These are phyloP conservation scores for Sminthopsis crassicaudata DNA, from an alignment of 2,113 vertebrate species.

Conservation along the genomic window DNA sequence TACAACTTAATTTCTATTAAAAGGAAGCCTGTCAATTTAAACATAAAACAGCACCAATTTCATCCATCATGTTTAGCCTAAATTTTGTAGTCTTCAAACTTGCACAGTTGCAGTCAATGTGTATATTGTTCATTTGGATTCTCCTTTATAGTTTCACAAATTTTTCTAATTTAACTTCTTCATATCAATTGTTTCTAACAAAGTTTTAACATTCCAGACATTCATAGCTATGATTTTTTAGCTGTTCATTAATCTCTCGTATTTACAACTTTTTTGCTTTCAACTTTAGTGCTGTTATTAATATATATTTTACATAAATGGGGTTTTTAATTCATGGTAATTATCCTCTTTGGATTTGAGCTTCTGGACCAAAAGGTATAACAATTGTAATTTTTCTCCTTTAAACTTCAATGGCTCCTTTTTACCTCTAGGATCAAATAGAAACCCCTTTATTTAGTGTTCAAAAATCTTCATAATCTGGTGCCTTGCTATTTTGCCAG, in stretches of 20 bases:
- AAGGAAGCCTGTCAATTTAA: not conserved
- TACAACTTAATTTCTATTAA: not conserved
- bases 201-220: not conserved
- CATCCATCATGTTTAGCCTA: not conserved
- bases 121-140: not conserved
- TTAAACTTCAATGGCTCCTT: not conserved
- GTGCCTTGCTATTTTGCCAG: not conserved
- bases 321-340: not conserved
- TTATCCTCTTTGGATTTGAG: not conserved
- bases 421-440: not conserved
- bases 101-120: not conserved
- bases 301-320: not conserved
- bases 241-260: not conserved
- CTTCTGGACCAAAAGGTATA: not conserved
- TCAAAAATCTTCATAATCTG: not conserved
- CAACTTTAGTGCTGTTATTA: not conserved
- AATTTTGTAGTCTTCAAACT: not conserved
- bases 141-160: not conserved
- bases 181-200: not conserved
- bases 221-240: not conserved
- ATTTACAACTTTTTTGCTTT: not conserved
- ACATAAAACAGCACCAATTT: not conserved
- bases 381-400: not conserved
- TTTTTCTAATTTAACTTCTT: not conserved
- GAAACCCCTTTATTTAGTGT: not conserved